These are phyloP conservation scores for Petaurus breviceps DNA, from an alignment of 2,113 vertebrate genomes.

Conservation along the genomic window DNA sequence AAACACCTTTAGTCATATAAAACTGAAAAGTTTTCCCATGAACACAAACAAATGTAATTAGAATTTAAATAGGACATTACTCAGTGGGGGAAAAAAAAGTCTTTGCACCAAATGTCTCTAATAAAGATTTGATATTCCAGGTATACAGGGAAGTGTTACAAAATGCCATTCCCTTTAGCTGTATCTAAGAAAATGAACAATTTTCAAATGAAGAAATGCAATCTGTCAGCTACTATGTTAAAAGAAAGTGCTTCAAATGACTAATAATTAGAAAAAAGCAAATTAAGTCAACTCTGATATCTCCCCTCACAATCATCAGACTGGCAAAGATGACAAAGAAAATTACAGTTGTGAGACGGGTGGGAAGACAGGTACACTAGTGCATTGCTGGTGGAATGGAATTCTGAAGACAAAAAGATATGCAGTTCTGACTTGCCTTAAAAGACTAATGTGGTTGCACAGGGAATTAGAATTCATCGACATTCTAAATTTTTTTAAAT, in stretches of 20 bases:
- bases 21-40: background rate
- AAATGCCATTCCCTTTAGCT: background rate
- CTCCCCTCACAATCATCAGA: background rate
- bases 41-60: background rate
- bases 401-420: background rate
- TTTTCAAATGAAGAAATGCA: background rate
- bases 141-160: background rate
- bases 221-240: no score
- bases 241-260: background rate
- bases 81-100: background rate
- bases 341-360: background rate
- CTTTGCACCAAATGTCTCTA: background rate
- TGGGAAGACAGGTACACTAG: background rate
- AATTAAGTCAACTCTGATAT: background rate
- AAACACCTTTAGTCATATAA: background rate
- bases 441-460: background rate
- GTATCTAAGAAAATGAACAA: background rate
- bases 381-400: background rate
- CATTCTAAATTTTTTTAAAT: background rate
- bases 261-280: background rate
- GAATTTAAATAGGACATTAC: background rate
- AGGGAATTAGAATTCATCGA: background rate
- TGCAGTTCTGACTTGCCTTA: background rate
- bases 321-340: background rate
- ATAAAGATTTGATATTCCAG: background rate